A percentile compares a stretch with the other conserved stretches of the same genome.
Conservation (phyloP, 2,113 vertebrate species). For the Entelurus aequoreus region DNA sequence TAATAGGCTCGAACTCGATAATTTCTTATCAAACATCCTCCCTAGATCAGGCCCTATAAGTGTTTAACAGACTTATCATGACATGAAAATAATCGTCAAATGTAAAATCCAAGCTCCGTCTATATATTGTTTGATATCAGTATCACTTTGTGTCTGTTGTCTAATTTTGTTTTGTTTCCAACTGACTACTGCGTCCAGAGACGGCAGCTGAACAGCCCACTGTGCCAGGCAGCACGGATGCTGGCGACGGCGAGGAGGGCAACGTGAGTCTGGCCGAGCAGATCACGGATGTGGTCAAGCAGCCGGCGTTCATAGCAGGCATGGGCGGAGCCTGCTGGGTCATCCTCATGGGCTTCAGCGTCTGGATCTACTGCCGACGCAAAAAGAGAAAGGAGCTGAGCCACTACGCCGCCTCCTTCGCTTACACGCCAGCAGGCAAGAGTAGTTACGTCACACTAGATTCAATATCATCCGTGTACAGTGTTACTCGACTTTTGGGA, state of each 20-base stretch:
- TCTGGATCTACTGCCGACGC: constrained; percentile 86
- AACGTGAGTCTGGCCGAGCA: constrained; percentile 77
- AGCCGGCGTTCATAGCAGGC: constrained; percentile 89
- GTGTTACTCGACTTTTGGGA: background rate
- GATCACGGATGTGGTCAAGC: constrained; percentile 82
- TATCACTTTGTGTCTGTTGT: background rate
- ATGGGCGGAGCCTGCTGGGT: constrained; percentile 88
- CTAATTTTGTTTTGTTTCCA: background rate
- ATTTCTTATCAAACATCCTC: too few relatives aligned
- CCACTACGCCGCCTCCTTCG: constrained; percentile 90
- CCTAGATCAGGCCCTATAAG: too few relatives aligned
- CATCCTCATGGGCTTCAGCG: constrained; percentile 85
- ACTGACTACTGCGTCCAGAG: constrained; percentile 56
- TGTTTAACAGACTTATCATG: too few relatives aligned
- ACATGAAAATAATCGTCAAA: too few relatives aligned
- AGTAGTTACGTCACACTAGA: background rate
- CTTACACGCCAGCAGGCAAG: constrained; percentile 79
- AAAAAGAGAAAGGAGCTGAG: constrained; percentile 94
- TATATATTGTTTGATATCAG: too few relatives aligned
- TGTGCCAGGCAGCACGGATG: constrained; percentile 41
- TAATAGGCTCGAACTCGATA: too few relatives aligned
- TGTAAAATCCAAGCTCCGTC: background rate
- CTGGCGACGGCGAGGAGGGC: constrained; percentile 48
- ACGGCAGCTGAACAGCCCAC: constrained; percentile 62
- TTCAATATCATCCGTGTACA: background rate